Base-by-base conservation (phyloP, 1,140 invertebrate species). In the Pentalonia nigronervosa region DNA sequence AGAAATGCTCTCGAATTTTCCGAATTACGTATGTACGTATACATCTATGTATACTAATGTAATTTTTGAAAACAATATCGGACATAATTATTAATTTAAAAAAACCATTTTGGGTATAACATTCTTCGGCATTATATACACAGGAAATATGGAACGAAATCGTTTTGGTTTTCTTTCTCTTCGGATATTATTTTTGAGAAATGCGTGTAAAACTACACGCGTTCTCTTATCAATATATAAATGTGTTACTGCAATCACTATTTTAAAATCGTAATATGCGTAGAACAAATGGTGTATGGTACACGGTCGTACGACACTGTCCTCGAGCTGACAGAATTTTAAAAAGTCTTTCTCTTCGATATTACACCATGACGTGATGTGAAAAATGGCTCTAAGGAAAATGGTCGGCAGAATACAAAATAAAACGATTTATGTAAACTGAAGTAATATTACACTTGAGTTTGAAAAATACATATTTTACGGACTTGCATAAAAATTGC, bases 391-490 rank as follows among this genome's bases (percentile, higher is more conserved):
- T 76, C 11, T n/a, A 14, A 30, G 14, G 6, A 76, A 67, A 76
- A 34, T 76, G 11, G 30, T 76, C n/a, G n/a, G 60, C 17, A 14
- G 60, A 76, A 76, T n/a, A 76, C n/a, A 76, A 76, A 76, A 76
- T 76, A 76, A 76, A 76, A 76, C 30, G 60, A 76, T 76, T 76
- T 76, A 76, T 76, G 60, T 76, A 76, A 30, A 76, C 60, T 76
- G 60, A 76, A 76, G 60, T 76, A 76, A 76, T 76, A 76, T n/a
- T 76, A 76, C 60, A 76, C 60, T 76, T 34, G n/a, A 76, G 60
- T 76, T 76, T 76, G 60, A 67, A 67, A 67, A 67, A 76, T 76
- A 76, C 60, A 76, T 76, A 76, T n/a, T 76, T 76, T 76, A 76
- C 60, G 60, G 30, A 76, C 60, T 76, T 76, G 60, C 60, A 76